Evolutionary conservation across 2,797 vertebrate species (phyloP), one percentile per base, ranked within the genome.

Genomic region (Erethizon dorsatum): DNA sequence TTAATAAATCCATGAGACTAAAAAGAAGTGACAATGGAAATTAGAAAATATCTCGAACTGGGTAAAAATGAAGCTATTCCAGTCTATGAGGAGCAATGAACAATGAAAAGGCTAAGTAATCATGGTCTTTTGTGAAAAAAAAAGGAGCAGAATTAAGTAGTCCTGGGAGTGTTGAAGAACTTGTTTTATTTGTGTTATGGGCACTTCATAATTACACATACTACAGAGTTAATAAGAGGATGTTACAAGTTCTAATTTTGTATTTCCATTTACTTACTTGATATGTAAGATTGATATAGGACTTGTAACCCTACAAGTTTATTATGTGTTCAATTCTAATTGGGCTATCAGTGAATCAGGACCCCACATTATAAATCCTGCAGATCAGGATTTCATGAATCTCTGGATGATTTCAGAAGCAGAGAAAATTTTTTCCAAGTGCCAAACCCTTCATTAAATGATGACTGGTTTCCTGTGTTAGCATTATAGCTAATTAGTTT

Each of bases 21-120:
- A 33, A 50, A 84, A 88, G 41, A 94, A 73, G 88, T 47, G 15
- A 45, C 17, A 95, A 45, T 52, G 31, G 22, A 63, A 67, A 63
- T 91, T 67, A 82, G 61, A 79, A 57, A 91, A 52, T 54, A 63
- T 82, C 69, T 84, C 69, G 67, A 92, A 52, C 28, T 77, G 45
- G 37, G 57, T 54, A 50, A 82, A 73, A 80, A 77, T 56, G 6
- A 61, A 47, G 61, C 26, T 85, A 56, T 75, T 56, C 77, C 22
- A 61, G 80, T 80, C 28, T 28, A 31, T 77, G 73, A 67, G 65
- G 61, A 82, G 57, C 77, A 86, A 86, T 63, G 45, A 71, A 41
- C 41, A 89, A 52, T 71, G 82, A 57, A 89, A 82, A 85, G 41
- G 24, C 20, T 45, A 59, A 59, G 61, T 7, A 52, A 45, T 41